phyloP scores from a whole-genome alignment of 2,888 invertebrate genomes.

The Hydrotaea cyrtoneurina region DNA sequence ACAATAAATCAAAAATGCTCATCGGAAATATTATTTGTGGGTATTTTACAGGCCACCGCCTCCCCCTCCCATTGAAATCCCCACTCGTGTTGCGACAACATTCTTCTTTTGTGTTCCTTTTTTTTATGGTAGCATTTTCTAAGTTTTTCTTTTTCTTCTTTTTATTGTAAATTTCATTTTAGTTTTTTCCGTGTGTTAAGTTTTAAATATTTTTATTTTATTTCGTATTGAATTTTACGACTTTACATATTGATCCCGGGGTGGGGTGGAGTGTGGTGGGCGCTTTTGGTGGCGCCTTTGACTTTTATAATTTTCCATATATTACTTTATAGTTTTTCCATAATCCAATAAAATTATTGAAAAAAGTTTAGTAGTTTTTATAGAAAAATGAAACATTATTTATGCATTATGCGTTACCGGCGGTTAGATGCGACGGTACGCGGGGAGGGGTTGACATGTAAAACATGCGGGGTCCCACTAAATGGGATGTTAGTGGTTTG shows the following conservation, averaged over 20 bases:
- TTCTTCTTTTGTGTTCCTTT: conserved; percentile 45
- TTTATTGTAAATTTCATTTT: background rate
- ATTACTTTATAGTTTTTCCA: conserved; percentile 53
- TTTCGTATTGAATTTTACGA: conserved; percentile 53
- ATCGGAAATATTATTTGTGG: conserved; percentile 60
- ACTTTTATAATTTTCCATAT: conserved; percentile 61
- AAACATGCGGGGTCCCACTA: conserved; percentile 18
- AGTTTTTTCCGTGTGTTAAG: conserved; percentile 21
- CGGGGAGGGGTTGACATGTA: background rate
- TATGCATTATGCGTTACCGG: conserved; percentile 59
- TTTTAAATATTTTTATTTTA: conserved; percentile 53
- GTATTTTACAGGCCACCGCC: conserved; percentile 25
- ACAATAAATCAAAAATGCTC: conserved; percentile 68
- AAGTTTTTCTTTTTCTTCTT: background rate
- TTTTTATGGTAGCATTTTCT: conserved; percentile 34
- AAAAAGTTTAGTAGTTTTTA: background rate
- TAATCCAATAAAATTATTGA: conserved; percentile 53
- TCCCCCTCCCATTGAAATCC: background rate
- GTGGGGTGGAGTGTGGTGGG: too few relatives aligned
- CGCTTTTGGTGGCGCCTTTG: conserved; percentile 62
- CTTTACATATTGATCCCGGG: conserved; percentile 40
- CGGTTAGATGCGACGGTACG: background rate
- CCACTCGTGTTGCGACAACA: conserved; percentile 49
- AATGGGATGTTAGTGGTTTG: conserved; percentile 14
- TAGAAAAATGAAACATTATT: conserved; percentile 50